Base-by-base conservation (phyloP, 2,888 invertebrate species). In the Pandemis corylana region DNA sequence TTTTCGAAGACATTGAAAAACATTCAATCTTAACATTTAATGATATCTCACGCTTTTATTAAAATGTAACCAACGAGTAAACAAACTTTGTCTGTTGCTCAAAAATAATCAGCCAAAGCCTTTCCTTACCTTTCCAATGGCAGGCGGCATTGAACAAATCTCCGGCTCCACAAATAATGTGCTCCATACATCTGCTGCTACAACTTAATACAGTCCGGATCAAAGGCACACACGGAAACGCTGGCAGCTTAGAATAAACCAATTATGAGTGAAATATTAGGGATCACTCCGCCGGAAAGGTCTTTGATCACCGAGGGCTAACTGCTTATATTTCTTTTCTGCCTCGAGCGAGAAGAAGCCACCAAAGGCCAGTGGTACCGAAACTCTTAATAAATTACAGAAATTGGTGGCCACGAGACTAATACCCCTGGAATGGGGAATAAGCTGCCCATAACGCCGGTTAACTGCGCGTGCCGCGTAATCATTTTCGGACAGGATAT, bases 221-320 rank as follows among this genome's bases (percentile, higher is more conserved):
- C 94, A 94, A 94, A 94, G 88, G 84, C 88, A 90, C 90, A 92
- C 87, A 92, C 92, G 93, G 93, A 90, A 91, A 88, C 88, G 86
- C 89, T 87, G 87, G 84, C 80, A 93, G 94, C 94, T 93, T 93
- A 93, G 94, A 92, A 93, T 94, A 94, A 94, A 94, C 94, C 94
- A 94, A 94, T 94, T 94, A 94, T 93, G 93, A 93, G 92, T 92
- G 94, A 94, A 94, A 94, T 94, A 94, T 94, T 94, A 93, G 93
- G 94, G 94, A 94, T 94, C 93, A 93, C 90, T 84, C 85, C 87
- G 85, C 83, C 82, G 85, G 86, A 87, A 88, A 86, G 87, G 87
- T 89, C 93, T 94, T 94, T 94, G 94, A 94, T 94, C 93, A 91
- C 87, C 81, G 82, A 81, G 76, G 83, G 84, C 87, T 85, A 87